A percentile compares a stretch with the other conserved stretches of the same genome.
Conservation (phyloP, 2,888 invertebrate species). For the Scelioninae gen. 2 region DNA sequence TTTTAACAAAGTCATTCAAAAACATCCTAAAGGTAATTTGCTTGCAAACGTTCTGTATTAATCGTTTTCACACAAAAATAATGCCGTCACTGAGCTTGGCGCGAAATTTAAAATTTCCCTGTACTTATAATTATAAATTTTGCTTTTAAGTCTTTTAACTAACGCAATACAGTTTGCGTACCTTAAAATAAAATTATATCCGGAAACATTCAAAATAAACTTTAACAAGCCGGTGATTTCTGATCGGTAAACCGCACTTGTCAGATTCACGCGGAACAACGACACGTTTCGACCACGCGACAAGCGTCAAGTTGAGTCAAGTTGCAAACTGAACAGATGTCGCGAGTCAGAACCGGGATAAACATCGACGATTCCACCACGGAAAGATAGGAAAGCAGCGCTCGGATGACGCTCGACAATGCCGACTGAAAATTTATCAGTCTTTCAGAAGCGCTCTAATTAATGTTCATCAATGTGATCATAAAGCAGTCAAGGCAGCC, state of each 20-base stretch:
- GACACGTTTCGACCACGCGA: slow-evolving; percentile 37
- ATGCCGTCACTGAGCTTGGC: too few relatives aligned
- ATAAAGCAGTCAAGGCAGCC: neutral
- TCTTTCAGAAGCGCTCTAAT: slow-evolving; percentile 44
- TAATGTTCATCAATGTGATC: slow-evolving; percentile 16
- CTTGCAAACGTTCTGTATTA: too few relatives aligned
- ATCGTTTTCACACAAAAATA: neutral
- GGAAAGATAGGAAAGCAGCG: slow-evolving; percentile 46
- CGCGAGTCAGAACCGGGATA: slow-evolving; percentile 33
- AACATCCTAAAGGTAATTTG: too few relatives aligned
- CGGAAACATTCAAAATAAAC: too few relatives aligned
- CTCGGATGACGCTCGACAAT: slow-evolving; percentile 48
- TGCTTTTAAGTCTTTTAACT: too few relatives aligned
- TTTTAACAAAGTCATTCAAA: too few relatives aligned
- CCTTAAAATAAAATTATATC: too few relatives aligned
- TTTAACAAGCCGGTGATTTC: neutral
- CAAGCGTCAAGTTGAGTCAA: slow-evolving; percentile 52
- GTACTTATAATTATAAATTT: too few relatives aligned
- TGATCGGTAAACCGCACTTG: slow-evolving; percentile 34
- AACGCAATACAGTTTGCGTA: too few relatives aligned
- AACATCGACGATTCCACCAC: slow-evolving; percentile 40
- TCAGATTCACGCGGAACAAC: slow-evolving; percentile 21
- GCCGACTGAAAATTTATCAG: slow-evolving; percentile 51
- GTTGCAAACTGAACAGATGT: slow-evolving; percentile 51
- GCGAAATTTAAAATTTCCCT: too few relatives aligned